Conservation (phyloP, 1,140 invertebrate species). For the Drosophila serrata region DNA sequence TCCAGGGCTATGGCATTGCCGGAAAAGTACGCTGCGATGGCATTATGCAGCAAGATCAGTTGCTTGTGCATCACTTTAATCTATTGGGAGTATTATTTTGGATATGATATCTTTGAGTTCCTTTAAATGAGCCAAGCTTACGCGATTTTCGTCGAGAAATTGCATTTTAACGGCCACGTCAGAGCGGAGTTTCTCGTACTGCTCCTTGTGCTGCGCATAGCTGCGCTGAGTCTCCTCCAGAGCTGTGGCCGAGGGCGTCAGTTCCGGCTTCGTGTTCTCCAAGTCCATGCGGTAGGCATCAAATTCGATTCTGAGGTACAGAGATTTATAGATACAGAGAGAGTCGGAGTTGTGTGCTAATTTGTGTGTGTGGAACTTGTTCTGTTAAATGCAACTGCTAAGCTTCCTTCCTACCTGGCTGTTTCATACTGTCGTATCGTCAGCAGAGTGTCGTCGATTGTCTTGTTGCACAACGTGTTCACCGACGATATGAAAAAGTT, state of each 20-base stretch:
- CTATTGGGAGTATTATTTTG: conserved; percentile 87
- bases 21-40: conserved; percentile 98
- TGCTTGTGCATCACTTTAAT: conserved; percentile 99
- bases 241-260: conserved; percentile 88
- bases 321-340: not conserved
- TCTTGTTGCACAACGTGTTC: conserved; percentile 98
- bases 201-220: conserved; percentile 94
- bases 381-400: no score
- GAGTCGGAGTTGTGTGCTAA: no score
- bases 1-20: conserved; percentile 97
- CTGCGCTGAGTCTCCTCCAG: conserved; percentile 94
- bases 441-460: conserved; percentile 97
- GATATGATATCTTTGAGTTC: not conserved
- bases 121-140: conserved; percentile 85
- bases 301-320: conserved; percentile 93
- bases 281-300: conserved; percentile 98
- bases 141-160: conserved; percentile 98
- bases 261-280: conserved; percentile 90
- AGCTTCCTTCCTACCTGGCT: conserved; percentile 88
- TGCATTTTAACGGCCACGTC: conserved; percentile 98
- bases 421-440: conserved; percentile 97
- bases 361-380: not conserved
- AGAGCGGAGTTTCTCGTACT: conserved; percentile 95
- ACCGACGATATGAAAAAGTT: conserved; percentile 98
- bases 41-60: conserved; percentile 97